Evolutionary conservation across 2,888 invertebrate genomes (phyloP).

Genomic region (Scaptomyza cyrtandrae): DNA sequence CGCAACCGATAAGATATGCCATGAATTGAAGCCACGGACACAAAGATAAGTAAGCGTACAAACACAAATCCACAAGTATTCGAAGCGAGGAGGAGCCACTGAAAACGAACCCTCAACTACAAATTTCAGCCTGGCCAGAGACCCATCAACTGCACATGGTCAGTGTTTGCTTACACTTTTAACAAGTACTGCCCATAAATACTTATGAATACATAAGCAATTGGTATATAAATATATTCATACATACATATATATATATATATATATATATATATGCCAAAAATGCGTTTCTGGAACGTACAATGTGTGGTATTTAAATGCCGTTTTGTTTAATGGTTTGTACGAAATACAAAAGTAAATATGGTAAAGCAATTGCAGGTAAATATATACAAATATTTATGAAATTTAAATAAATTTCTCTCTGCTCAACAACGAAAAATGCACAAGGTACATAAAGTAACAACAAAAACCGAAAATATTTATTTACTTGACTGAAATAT

Average conservation of each 20-base stretch:
- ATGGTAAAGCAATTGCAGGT: conserved; percentile 14
- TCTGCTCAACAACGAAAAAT: neutral
- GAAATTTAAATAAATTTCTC: conserved; percentile 8
- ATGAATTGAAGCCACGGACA: conserved; percentile 5
- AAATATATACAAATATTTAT: conserved; percentile 29
- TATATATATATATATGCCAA: conserved; percentile 17
- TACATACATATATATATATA: neutral
- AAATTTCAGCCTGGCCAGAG: conserved; percentile 16
- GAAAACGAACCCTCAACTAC: conserved; percentile 17
- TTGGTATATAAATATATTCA: neutral
- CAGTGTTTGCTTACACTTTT: conserved; percentile 68
- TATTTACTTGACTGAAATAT: neutral
- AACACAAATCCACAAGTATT: conserved; percentile 5
- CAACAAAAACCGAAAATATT: neutral
- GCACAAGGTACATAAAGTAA: neutral
- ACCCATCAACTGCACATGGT: conserved; percentile 16
- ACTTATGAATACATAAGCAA: neutral
- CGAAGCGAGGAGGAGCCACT: conserved; percentile 2
- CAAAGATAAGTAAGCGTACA: conserved; percentile 18
- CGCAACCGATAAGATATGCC: conserved; percentile 22
- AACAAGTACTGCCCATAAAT: neutral
- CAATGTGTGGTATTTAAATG: conserved; percentile 24
- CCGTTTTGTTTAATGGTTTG: neutral
- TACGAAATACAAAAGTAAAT: conserved; percentile 35
- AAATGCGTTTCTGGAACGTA: conserved; percentile 26